These are phyloP conservation scores for Drymonia ruficornis DNA, from an alignment of 2,888 invertebrate genomes.

Conservation along the genomic window DNA sequence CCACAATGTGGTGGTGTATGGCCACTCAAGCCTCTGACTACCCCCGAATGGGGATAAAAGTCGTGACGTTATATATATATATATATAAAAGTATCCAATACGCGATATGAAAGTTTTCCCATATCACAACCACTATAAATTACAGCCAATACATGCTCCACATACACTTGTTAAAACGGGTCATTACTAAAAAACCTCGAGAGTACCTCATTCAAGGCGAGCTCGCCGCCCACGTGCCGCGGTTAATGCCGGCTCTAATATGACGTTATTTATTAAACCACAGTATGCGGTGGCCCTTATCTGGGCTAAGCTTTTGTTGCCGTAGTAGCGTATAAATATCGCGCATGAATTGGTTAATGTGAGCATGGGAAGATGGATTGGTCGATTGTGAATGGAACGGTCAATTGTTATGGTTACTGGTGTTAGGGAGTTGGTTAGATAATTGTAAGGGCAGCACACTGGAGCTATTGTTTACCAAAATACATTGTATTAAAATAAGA, in stretches of 20 bases:
- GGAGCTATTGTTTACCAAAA: too few species aligned
- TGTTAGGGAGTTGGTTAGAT: not conserved
- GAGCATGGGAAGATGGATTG: conserved; percentile 55
- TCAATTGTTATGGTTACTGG: conserved; percentile 10
- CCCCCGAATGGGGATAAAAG: too few species aligned
- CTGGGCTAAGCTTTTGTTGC: conserved; percentile 63
- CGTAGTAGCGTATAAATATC: conserved; percentile 60
- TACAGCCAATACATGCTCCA: conserved; percentile 7
- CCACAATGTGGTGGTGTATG: too few species aligned
- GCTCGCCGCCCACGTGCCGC: conserved; percentile 46
- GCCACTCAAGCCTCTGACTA: too few species aligned
- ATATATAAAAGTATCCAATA: too few species aligned
- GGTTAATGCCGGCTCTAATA: conserved; percentile 66
- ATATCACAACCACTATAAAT: not conserved
- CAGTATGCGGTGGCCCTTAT: conserved; percentile 66
- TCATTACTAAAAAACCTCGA: conserved; percentile 36
- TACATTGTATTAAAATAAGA: too few species aligned
- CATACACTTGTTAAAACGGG: conserved; percentile 35
- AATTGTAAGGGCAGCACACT: too few species aligned
- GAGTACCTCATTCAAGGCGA: conserved; percentile 12
- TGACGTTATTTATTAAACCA: conserved; percentile 72
- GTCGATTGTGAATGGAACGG: conserved; percentile 44
- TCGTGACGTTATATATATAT: too few species aligned
- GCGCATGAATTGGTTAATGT: conserved; percentile 63
- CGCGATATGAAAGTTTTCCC: too few species aligned